A percentile compares a stretch with the other conserved stretches of the same genome.
Evolutionary conservation across 2,113 vertebrate species (phyloP).

Genomic region (Megaceryle torquata): DNA sequence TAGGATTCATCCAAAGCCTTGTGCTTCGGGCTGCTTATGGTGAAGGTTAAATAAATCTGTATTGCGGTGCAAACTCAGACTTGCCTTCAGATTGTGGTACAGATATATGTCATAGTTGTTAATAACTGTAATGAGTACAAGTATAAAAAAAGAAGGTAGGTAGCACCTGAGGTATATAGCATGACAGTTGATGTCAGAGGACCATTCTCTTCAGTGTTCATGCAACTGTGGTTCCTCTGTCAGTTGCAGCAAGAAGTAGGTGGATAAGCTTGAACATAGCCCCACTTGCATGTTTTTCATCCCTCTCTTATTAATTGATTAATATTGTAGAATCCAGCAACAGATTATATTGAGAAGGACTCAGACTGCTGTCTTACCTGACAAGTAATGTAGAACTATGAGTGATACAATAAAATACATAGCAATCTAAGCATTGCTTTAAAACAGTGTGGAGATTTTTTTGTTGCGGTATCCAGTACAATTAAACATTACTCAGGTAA

Average conservation of each 20-base stretch:
- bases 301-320: background rate
- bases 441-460: background rate
- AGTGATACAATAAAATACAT: background rate
- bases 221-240: background rate
- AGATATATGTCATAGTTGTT: fast-evolving
- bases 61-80: background rate
- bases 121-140: background rate
- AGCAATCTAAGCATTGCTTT: background rate
- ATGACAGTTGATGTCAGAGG: background rate
- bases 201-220: background rate
- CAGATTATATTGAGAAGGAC: background rate
- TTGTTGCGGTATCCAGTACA: background rate
- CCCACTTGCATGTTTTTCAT: background rate
- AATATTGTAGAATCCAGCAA: background rate
- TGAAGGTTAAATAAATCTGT: background rate
- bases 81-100: background rate
- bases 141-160: background rate
- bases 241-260: background rate
- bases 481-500: background rate
- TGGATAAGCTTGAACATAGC: background rate
- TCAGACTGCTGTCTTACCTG: background rate
- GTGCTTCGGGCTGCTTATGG: background rate
- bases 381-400: background rate
- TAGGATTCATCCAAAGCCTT: background rate
- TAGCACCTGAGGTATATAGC: background rate